Evolutionary conservation across 2,888 invertebrate species (phyloP), one percentile per base, ranked within the genome.

Genomic region (Poecilobothrus nobilitatus): DNA sequence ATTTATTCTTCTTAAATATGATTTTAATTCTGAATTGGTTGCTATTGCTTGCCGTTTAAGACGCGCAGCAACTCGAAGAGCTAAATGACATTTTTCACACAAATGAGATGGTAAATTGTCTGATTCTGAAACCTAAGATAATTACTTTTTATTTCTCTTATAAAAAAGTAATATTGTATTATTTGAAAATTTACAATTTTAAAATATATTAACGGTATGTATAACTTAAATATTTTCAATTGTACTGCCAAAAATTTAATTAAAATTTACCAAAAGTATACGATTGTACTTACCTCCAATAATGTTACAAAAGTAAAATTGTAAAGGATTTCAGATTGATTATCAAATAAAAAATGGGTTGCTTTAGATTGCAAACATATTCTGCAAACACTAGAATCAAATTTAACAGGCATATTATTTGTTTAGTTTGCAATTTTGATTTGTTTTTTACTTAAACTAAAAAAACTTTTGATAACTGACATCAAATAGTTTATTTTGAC

Each of bases 41-140:
- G 68, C n/a, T 20, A 71, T 67, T 9, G 70, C 67, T 67, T 72
- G 70, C 61, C 67, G 68, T 44, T 71, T 70, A 66, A 74, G 73
- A 15, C 70, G 71, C 27, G 70, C 65, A 0, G 72, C 67, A 18
- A 72, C 44, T 68, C 71, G 71, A 8, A 74, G 65, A 8, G 71
- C 70, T 1, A 64, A 62, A 3, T 69, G 37, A 68, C 74, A 74
- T 67, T 65, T 66, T 15, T 67, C 65, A 27, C 74, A 74, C 10
- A 74, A 67, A 1, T 68, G 66, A 53, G 69, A 53, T 12, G 74
- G 73, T n/a, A 74, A 41, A 10, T 70, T 71, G 65, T 73, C 72
- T 20, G 68, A 69, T 70, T 71, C 69, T 12, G 67, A 44, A 20
- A 70, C 34, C 73, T 73, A 18, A 21, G 69, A 68, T 22, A 10